Percentiles rank a stretch among this genome's conserved stretches.
Conservation (phyloP, 2,113 vertebrate genomes). For the Oxyruncus cristatus region DNA sequence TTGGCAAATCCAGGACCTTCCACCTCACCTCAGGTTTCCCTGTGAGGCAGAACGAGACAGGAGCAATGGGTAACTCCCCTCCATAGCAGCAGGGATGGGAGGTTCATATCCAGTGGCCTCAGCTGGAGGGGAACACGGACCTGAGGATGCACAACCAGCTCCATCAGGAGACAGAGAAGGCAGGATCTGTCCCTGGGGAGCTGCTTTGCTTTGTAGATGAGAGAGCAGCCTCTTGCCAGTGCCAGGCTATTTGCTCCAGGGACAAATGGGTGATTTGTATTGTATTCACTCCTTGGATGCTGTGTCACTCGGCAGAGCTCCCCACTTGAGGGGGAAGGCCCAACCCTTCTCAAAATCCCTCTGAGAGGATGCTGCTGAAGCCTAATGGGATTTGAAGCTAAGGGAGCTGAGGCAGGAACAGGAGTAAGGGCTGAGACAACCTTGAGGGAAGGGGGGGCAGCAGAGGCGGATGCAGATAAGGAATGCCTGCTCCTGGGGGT, state of each 20-base stretch:
- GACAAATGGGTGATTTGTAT: background rate
- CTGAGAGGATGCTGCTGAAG: background rate
- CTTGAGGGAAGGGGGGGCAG: background rate
- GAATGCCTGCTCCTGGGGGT: background rate
- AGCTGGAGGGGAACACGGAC: background rate
- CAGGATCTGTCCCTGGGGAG: background rate
- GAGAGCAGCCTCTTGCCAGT: background rate
- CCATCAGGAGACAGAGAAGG: background rate
- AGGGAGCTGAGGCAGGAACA: background rate
- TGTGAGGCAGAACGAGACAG: background rate
- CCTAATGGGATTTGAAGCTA: background rate
- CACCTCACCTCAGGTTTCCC: background rate
- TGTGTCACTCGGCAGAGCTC: background rate
- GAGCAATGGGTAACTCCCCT: background rate
- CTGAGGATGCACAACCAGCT: background rate
- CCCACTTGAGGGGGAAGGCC: background rate
- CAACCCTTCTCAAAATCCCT: background rate
- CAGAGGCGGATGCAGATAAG: background rate
- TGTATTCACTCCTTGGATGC: background rate
- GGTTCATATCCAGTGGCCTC: background rate
- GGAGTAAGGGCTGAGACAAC: background rate
- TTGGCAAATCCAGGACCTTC: background rate
- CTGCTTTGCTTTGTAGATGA: background rate
- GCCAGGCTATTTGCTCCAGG: background rate
- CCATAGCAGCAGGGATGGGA: background rate